Base-by-base conservation (phyloP, 2,113 vertebrate species). In the Bubalus kerabau region DNA sequence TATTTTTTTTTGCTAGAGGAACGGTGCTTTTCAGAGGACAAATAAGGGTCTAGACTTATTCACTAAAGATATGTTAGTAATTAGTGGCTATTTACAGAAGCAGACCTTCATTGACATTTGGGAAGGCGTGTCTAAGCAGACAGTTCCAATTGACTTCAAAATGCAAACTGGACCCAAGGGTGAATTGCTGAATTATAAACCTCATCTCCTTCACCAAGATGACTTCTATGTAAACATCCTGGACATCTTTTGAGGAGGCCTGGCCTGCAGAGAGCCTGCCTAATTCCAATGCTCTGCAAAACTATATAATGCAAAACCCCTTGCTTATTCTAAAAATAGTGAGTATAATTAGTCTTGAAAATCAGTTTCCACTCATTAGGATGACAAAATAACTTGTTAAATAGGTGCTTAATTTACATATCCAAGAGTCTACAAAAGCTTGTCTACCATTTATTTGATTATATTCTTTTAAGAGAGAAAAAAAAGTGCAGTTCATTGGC, bases 361-460 rank as follows among this genome's bases (percentile, higher is more conserved):
- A 98, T 98, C 96, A 98, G 97, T 98, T 99, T 99, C 98, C 74
- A 97, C 97, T 98, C 97, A 98, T 97, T 92, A 96, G 86, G 97
- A 98, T 98, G 98, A 98, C 97, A 98, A 97, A 98, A 98, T 98
- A 98, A 98, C 98, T 98, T 98, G 98, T 98, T 98, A 98, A 98
- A 98, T 95, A 98, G 96, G 96, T 97, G 96, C 95, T 97, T 98
- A 94, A 99, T 98, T 99, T 98, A 96, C 97, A 98, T 98, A 98
- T 98, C 91, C 97, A 98, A 98, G 98, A 98, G 97, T 97, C 97
- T 98, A 98, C 98, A 98, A 98, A 95, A 97, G 94, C 97, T 98
- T 98, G 92, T 87, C 96, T 98, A 95, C 96, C 93, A 87, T 98
- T 98, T 97, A 97, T 98, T 98, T 98, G 98, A 98, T 98, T 98